These are phyloP conservation scores for Synergus umbraculus DNA, from an alignment of 2,888 invertebrate species.

Conservation along the genomic window DNA sequence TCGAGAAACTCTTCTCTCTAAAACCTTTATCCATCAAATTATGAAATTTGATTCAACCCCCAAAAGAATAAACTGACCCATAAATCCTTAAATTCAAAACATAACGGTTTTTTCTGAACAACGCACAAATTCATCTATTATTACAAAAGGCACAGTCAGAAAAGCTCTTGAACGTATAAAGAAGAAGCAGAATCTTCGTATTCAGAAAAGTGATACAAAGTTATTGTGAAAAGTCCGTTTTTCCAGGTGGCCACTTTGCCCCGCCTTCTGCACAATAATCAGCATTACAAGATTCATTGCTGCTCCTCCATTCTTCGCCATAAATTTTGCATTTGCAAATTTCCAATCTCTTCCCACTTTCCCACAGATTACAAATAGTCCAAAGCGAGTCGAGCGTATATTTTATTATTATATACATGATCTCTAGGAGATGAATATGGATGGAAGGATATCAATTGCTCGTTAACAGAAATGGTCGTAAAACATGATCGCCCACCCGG, in stretches of 20 bases:
- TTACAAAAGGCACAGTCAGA: too few relatives aligned
- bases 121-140: too few relatives aligned
- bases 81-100: not conserved
- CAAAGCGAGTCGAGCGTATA: not conserved
- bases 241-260: not conserved
- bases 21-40: not conserved
- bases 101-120: too few relatives aligned
- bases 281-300: too few relatives aligned
- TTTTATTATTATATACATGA: not conserved
- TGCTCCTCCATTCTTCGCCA: not conserved
- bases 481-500: conserved; percentile 17
- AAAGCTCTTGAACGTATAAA: too few relatives aligned
- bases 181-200: too few relatives aligned
- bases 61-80: not conserved
- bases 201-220: too few relatives aligned
- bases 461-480: conserved; percentile 6
- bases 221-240: not conserved
- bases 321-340: not conserved
- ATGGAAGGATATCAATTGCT: conserved; percentile 3
- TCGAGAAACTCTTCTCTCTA: not conserved
- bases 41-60: not conserved
- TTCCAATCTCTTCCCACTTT: not conserved
- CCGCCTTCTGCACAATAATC: not conserved
- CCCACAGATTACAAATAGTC: not conserved
- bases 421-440: not conserved